Evolutionary conservation across 2,888 invertebrate species (phyloP).

Genomic region (Tillus elongatus): DNA sequence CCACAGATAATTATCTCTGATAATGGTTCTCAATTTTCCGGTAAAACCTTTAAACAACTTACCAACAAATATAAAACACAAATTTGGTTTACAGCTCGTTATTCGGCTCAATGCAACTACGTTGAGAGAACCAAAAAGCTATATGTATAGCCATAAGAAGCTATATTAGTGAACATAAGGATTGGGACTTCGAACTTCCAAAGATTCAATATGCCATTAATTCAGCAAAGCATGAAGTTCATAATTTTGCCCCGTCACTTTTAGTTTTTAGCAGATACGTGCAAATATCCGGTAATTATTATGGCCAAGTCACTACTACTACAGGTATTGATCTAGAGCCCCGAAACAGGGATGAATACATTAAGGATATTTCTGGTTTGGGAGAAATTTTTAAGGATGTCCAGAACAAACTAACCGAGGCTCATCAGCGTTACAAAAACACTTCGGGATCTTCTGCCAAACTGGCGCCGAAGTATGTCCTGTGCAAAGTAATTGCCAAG

Average conservation of each 20-base stretch:
- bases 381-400: neutral
- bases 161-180: neutral
- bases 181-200: neutral
- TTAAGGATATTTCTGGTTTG: neutral
- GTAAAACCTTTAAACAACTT: neutral
- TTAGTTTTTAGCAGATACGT: neutral
- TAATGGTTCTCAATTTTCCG: conserved; percentile 2
- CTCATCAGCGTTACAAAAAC: too few species aligned
- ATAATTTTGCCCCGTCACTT: neutral
- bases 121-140: neutral
- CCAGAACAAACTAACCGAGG: too few species aligned
- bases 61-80: neutral
- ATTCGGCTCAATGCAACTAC: neutral
- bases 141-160: neutral
- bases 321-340: neutral
- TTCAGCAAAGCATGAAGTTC: neutral
- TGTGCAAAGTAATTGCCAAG: too few species aligned
- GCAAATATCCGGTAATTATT: neutral
- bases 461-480: too few species aligned
- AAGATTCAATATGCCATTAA: conserved; percentile 2
- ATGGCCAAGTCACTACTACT: neutral
- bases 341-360: neutral
- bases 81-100: neutral
- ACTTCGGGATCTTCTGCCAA: too few species aligned
- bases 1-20: neutral